Base-by-base conservation (phyloP, 2,888 invertebrate species). In the Drosophila anomelani region DNA sequence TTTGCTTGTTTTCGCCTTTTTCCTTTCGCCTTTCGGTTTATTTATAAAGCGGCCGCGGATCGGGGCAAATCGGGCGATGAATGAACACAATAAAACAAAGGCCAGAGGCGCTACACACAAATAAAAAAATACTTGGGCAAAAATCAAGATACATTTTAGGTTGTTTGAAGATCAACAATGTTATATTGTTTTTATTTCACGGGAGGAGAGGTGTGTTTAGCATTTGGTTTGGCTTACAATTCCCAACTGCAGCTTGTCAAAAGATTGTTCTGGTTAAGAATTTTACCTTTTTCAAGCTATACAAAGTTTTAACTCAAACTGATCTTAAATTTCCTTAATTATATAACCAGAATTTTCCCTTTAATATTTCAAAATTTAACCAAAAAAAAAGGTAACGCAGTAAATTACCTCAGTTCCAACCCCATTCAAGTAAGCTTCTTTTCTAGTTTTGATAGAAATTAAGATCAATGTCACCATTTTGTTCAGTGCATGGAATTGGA, bases 21-120 rank as follows among this genome's bases (percentile, higher is more conserved):
- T 39, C 51, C 20, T 49, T 49, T 49, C 47, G 49, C 49, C 49
- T 51, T 15, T 51, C 23, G 39, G 69, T 36, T 69, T 58, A 84
- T 87, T 84, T 85, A 87, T 87, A 87, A 75, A 68, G 34, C 43
- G 4, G 12, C 23, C 13, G 20, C 26, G 15, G 61, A 57, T 57
- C 58, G 57, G 57, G 56, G 29, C 15, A 36, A 34, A 47, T 55
- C 53, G 63, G 57, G 62, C 69, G 73, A 76, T 80, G 81, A 86
- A 83, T 85, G 85, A 82, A 71, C 56, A 70, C 74, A 55, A 68
- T 75, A 72, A 68, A 46, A 69, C 64, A 43, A 69, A 41, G 38
- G 32, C 54, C 32, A 63, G 26, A 29, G 41, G 47, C 38, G 46
- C 62, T 58, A 62, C 34, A 53, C 51, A 15, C 20, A 36, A 53